These are phyloP conservation scores for Scytalopus superciliaris DNA, from an alignment of 2,113 vertebrate genomes.

Conservation along the genomic window DNA sequence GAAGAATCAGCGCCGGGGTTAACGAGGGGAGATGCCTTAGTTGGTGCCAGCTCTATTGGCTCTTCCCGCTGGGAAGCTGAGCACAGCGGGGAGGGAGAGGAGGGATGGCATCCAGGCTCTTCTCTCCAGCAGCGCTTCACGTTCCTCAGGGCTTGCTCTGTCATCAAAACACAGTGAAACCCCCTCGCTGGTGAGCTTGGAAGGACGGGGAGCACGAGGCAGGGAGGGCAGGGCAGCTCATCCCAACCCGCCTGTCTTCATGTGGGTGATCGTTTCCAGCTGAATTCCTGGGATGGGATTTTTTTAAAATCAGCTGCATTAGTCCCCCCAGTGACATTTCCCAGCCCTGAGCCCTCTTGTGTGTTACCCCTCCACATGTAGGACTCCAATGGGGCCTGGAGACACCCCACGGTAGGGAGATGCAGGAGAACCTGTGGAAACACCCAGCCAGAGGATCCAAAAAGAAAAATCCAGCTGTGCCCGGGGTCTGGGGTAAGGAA, in stretches of 20 bases:
- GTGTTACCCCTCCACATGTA: too few relatives aligned
- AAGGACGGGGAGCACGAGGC: background rate
- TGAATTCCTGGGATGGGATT: background rate
- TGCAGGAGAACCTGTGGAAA: background rate
- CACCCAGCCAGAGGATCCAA: background rate
- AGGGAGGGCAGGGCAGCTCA: background rate
- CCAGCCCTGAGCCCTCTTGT: background rate
- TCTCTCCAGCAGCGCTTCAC: constrained; percentile 13
- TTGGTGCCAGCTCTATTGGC: background rate
- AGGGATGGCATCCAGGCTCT: background rate
- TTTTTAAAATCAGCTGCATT: background rate
- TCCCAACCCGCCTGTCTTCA: background rate
- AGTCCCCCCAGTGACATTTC: background rate
- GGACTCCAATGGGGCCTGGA: accelerated
- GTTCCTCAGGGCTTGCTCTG: background rate
- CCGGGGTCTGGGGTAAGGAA: background rate
- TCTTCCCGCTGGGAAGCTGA: background rate
- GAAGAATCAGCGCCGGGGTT: background rate
- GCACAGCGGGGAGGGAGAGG: background rate
- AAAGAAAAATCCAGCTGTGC: background rate
- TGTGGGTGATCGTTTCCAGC: constrained; percentile 5
- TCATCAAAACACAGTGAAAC: background rate
- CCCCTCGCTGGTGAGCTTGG: background rate
- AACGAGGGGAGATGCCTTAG: accelerated
- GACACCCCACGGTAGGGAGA: background rate